Conservation (phyloP, 2,888 invertebrate genomes). For the Diploptera punctata region DNA sequence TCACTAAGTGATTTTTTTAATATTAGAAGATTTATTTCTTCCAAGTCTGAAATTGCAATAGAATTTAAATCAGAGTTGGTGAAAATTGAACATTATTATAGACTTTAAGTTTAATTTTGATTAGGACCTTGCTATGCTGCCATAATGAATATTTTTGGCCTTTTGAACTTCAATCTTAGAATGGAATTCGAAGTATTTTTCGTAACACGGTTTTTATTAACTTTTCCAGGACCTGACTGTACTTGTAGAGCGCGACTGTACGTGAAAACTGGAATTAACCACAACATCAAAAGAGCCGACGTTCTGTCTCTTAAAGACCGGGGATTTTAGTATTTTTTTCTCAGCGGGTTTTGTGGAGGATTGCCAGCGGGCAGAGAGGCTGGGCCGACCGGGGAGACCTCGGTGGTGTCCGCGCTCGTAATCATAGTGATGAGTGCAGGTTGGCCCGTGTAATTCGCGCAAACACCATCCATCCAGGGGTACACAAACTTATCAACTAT, state of each 20-base stretch:
- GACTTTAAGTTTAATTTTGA: too few species aligned
- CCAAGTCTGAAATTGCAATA: too few species aligned
- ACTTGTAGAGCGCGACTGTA: constrained; percentile 29
- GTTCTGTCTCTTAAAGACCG: constrained; percentile 36
- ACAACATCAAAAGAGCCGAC: constrained; percentile 41
- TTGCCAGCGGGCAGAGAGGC: constrained; percentile 9
- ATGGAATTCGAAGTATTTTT: neutral
- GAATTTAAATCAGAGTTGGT: too few species aligned
- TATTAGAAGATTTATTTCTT: too few species aligned
- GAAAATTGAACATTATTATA: too few species aligned
- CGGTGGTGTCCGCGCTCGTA: constrained; percentile 13
- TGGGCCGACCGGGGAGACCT: constrained; percentile 2
- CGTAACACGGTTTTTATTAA: neutral
- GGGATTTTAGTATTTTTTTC: constrained; percentile 34
- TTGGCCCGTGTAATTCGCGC: constrained; percentile 36
- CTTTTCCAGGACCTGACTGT: constrained; percentile 11
- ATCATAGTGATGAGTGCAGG: constrained; percentile 33
- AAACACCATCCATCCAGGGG: constrained; percentile 8
- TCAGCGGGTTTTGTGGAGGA: neutral
- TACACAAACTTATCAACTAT: too few species aligned
- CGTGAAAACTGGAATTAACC: constrained; percentile 36
- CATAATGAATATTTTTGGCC: too few species aligned
- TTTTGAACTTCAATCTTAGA: neutral
- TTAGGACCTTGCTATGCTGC: too few species aligned
- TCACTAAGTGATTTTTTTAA: too few species aligned